These are phyloP conservation scores for Coptotermes formosanus DNA, from an alignment of 1,140 invertebrate species.

Conservation along the genomic window DNA sequence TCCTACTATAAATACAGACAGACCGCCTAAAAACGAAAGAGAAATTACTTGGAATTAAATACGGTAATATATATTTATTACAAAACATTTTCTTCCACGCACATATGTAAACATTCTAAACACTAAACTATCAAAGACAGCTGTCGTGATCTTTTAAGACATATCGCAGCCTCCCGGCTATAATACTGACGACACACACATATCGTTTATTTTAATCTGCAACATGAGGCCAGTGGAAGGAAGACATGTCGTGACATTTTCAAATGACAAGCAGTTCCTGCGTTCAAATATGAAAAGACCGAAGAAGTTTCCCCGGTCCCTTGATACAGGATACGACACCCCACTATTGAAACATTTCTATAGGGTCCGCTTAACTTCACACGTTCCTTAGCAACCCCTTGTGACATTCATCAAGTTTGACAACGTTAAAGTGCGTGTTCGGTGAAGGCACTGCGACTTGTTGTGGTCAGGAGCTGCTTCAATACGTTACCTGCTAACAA, in stretches of 20 bases:
- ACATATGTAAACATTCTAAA: conserved; percentile 60
- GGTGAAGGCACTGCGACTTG: background rate
- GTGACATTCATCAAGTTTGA: conserved; percentile 18
- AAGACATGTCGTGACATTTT: background rate
- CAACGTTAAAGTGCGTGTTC: background rate
- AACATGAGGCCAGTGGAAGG: background rate
- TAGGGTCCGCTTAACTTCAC: background rate
- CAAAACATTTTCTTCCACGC: conserved; percentile 53
- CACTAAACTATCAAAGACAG: conserved; percentile 50
- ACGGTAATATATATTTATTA: no score
- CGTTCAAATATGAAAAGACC: background rate
- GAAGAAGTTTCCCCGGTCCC: background rate
- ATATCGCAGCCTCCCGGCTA: background rate
- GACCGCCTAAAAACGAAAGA: no score
- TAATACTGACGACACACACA: background rate
- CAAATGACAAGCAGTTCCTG: background rate
- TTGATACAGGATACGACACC: conserved; percentile 1
- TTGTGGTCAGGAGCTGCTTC: conserved; percentile 9
- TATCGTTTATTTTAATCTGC: background rate
- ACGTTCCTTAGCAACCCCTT: background rate
- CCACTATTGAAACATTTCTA: background rate
- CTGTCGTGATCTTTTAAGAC: background rate
- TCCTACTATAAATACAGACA: conserved; percentile 61
- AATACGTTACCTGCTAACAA: background rate
- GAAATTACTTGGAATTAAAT: no score